Evolutionary conservation across 2,888 invertebrate genomes (phyloP).

Genomic region (Subacronicta megacephala): DNA sequence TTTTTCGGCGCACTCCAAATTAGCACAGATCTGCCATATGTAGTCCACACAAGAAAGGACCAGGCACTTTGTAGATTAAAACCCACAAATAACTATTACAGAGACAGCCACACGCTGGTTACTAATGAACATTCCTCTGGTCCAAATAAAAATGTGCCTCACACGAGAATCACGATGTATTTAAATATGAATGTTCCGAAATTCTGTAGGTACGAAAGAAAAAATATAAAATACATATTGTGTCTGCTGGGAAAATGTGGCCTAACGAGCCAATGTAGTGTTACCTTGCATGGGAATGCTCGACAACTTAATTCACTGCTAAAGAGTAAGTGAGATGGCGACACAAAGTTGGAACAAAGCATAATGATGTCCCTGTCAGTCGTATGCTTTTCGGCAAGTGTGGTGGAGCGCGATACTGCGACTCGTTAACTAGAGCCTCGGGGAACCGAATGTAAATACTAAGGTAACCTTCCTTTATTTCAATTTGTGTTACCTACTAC

Average conservation of each 20-base stretch:
- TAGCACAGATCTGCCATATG: conserved; percentile 6
- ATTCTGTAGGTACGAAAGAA: conserved; percentile 39
- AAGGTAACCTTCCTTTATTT: conserved; percentile 28
- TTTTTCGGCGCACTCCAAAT: background rate
- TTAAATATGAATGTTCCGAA: conserved; percentile 48
- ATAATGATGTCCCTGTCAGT: conserved; percentile 22
- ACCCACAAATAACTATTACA: conserved; percentile 47
- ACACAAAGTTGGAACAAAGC: conserved; percentile 12
- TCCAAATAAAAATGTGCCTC: conserved; percentile 42
- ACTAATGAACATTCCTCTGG: conserved; percentile 53
- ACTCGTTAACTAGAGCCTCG: conserved; percentile 50
- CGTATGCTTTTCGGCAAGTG: conserved; percentile 39
- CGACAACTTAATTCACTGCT: conserved; percentile 31
- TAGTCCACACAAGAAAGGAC: conserved; percentile 23
- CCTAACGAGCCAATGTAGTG: conserved; percentile 55
- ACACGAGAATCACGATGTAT: conserved; percentile 41
- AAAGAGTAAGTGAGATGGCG: conserved; percentile 29
- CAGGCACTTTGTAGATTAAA: conserved; percentile 54
- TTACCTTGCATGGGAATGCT: conserved; percentile 33
- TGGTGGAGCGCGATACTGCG: conserved; percentile 28
- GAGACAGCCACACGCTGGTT: conserved; percentile 27
- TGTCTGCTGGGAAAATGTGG: conserved; percentile 37
- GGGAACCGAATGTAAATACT: conserved; percentile 37
- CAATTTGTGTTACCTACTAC: conserved; percentile 35
- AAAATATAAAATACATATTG: conserved; percentile 48